Percentiles rank a stretch among this genome's conserved stretches.
Conservation (phyloP, 1,140 invertebrate genomes). For the Bombus turneri region DNA sequence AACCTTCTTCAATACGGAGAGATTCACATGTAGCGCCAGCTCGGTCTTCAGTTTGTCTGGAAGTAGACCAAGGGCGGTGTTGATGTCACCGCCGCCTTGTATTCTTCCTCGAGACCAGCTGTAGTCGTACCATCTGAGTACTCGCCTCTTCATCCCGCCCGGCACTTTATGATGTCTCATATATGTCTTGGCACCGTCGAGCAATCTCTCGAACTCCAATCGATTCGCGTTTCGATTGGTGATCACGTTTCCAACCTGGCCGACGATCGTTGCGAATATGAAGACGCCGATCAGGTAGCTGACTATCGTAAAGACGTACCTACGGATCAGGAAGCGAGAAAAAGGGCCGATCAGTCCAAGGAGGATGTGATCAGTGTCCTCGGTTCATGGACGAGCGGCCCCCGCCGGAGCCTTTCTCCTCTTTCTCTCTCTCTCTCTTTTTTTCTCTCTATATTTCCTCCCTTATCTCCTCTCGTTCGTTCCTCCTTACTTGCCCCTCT, state of each 20-base stretch:
- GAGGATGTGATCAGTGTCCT: constrained; percentile 63
- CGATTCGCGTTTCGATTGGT: constrained; percentile 98
- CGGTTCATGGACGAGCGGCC: constrained; percentile 78
- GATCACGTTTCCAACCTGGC: constrained; percentile 98
- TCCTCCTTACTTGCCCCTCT: constrained; percentile 38
- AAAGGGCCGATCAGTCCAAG: constrained; percentile 73
- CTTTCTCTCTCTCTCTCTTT: constrained; percentile 60
- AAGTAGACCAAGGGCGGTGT: constrained; percentile 94
- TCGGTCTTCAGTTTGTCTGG: constrained; percentile 98
- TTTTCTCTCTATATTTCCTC: constrained; percentile 56
- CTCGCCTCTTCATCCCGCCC: constrained; percentile 95
- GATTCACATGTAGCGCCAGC: constrained; percentile 96
- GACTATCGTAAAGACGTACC: constrained; percentile 98
- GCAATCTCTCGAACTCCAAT: constrained; percentile 95
- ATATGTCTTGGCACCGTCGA: constrained; percentile 98
- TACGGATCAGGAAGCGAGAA: constrained; percentile 84
- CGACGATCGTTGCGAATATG: constrained; percentile 99
- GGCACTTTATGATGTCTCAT: constrained; percentile 99
- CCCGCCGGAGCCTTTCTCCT: constrained; percentile 80
- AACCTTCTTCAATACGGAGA: constrained; percentile 97
- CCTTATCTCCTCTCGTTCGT: constrained; percentile 57
- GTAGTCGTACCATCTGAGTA: constrained; percentile 98
- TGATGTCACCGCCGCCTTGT: constrained; percentile 97
- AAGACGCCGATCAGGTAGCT: constrained; percentile 98
- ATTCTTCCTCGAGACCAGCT: constrained; percentile 98